Conservation (phyloP, 2,888 invertebrate genomes). For the Drosophila histrio region DNA sequence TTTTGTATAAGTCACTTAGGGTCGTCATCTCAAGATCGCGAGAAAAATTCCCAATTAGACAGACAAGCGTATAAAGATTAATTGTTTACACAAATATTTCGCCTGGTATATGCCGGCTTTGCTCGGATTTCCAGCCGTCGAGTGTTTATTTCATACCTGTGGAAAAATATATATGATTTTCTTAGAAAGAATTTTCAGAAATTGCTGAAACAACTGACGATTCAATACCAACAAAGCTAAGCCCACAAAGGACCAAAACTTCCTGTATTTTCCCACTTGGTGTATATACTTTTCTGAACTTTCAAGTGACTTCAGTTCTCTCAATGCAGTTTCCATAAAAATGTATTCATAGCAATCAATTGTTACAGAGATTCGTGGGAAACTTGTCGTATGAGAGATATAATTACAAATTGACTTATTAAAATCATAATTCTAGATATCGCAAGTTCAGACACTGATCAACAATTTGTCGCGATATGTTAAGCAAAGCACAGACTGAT, state of each 20-base stretch:
- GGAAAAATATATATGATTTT: too few species aligned
- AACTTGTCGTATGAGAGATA: slow-evolving; percentile 12
- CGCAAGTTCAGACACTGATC: slow-evolving; percentile 16
- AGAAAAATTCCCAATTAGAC: slow-evolving; percentile 24
- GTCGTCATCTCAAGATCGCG: slow-evolving; percentile 35
- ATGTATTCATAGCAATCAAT: slow-evolving; percentile 17
- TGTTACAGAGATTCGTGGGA: slow-evolving; percentile 53
- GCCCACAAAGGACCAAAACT: too few species aligned
- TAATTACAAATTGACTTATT: slow-evolving; percentile 47
- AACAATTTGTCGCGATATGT: slow-evolving; percentile 59
- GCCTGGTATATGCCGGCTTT: neutral
- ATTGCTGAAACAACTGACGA: too few species aligned
- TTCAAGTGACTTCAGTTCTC: too few species aligned
- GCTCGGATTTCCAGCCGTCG: neutral
- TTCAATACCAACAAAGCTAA: too few species aligned
- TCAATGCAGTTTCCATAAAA: neutral
- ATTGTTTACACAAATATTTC: slow-evolving; percentile 9
- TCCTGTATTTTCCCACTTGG: too few species aligned
- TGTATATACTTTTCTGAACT: too few species aligned
- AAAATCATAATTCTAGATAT: slow-evolving; percentile 52
- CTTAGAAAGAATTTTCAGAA: too few species aligned
- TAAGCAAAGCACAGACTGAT: slow-evolving; percentile 17
- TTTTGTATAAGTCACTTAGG: slow-evolving; percentile 15
- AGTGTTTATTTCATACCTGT: too few species aligned
- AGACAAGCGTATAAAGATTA: slow-evolving; percentile 17